phyloP scores from a whole-genome alignment of 1,140 invertebrate species.

The Halyomorpha halys region DNA sequence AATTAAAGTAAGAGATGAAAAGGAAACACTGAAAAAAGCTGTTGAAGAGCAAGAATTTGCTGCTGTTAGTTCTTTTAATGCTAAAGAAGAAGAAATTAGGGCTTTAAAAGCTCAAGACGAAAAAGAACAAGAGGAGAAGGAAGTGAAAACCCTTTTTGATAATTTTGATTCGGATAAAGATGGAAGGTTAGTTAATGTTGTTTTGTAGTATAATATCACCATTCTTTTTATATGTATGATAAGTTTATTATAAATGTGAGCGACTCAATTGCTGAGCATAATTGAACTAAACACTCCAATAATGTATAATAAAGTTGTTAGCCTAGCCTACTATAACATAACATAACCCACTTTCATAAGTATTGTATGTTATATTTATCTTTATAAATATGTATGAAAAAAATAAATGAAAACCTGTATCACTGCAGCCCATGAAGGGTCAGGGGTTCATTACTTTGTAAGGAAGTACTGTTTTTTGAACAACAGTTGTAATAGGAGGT shows the following conservation, averaged over 20 bases:
- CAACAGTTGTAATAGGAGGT: too few species aligned
- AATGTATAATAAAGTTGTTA: too few species aligned
- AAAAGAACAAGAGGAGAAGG: constrained; percentile 44
- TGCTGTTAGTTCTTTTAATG: constrained; percentile 65
- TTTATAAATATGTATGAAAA: too few species aligned
- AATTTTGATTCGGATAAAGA: constrained; percentile 68
- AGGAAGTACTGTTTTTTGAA: too few species aligned
- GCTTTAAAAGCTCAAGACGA: constrained; percentile 47
- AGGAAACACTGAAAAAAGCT: constrained; percentile 56
- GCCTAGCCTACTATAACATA: too few species aligned
- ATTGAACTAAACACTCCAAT: too few species aligned
- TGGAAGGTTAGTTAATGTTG: constrained; percentile 38
- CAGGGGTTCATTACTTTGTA: too few species aligned
- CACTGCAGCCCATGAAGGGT: too few species aligned
- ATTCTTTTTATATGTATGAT: background rate
- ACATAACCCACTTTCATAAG: too few species aligned
- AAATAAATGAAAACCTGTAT: too few species aligned
- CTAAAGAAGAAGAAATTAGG: constrained; percentile 28
- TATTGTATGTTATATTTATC: too few species aligned
- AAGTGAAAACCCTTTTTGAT: constrained; percentile 60
- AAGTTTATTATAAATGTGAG: background rate
- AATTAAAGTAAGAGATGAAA: constrained; percentile 57
- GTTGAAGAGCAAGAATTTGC: constrained; percentile 61
- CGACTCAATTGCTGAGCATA: too few species aligned
- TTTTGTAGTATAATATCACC: background rate